These are phyloP conservation scores for Eupithecia inturbata DNA, from an alignment of 2,888 invertebrate species.

Conservation along the genomic window DNA sequence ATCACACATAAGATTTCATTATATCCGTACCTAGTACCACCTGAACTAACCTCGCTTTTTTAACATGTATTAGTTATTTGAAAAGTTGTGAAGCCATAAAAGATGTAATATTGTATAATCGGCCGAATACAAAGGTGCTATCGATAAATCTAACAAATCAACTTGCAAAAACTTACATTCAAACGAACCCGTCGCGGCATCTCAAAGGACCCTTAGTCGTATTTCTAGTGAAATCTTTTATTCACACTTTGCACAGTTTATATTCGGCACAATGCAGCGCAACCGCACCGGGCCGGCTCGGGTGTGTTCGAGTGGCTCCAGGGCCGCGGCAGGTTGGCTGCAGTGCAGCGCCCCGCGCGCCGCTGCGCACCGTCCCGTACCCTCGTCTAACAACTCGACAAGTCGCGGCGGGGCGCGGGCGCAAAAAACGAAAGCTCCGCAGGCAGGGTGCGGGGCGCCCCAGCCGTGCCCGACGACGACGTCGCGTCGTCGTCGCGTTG, in stretches of 20 bases:
- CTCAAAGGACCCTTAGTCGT: constrained; percentile 62
- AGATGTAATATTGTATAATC: constrained; percentile 39
- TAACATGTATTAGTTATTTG: constrained; percentile 27
- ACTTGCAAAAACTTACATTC: constrained; percentile 49
- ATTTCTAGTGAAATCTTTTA: constrained; percentile 60
- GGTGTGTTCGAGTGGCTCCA: constrained; percentile 58
- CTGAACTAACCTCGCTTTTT: neutral
- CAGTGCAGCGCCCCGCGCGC: constrained; percentile 73
- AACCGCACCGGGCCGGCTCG: constrained; percentile 72
- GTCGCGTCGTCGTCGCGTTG: neutral
- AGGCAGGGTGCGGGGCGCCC: constrained; percentile 66
- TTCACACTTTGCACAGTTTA: constrained; percentile 76
- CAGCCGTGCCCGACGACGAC: neutral
- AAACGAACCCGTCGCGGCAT: constrained; percentile 57
- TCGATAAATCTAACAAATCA: constrained; percentile 58
- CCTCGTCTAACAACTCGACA: constrained; percentile 78
- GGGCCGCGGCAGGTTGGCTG: constrained; percentile 73
- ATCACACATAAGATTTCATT: too few species aligned
- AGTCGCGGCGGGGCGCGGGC: constrained; percentile 69
- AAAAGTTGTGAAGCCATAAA: constrained; percentile 37
- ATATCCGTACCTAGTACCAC: neutral
- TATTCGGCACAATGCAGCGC: constrained; percentile 70
- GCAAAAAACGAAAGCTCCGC: constrained; percentile 78
- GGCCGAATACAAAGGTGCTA: constrained; percentile 42
- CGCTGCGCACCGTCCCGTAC: too few species aligned